These are phyloP conservation scores for Strix aluco DNA, from an alignment of 2,113 vertebrate species.

Conservation along the genomic window DNA sequence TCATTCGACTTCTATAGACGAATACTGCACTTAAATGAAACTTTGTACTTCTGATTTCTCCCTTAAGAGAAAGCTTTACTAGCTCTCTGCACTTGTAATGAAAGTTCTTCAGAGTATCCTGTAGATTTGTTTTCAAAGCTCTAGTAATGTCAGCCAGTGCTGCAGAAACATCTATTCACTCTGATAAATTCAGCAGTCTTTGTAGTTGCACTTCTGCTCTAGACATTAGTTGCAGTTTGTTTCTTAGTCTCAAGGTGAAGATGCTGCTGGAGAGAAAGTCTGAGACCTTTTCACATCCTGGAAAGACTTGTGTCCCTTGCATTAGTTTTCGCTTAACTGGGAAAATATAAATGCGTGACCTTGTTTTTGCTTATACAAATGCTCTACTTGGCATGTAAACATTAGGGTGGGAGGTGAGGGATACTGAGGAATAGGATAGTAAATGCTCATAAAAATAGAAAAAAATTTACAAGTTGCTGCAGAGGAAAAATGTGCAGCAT, in stretches of 20 bases:
- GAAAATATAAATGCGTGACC: constrained; percentile 9
- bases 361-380: constrained; percentile 36
- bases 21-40: background rate
- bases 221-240: background rate
- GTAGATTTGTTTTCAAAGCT: background rate
- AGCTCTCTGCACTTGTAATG: background rate
- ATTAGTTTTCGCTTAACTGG: background rate
- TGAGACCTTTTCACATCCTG: background rate
- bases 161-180: background rate
- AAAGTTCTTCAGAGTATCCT: background rate
- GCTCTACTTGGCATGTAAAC: constrained; percentile 26
- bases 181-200: background rate
- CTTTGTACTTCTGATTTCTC: background rate
- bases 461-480: background rate
- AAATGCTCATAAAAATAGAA: constrained; percentile 13
- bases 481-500: background rate
- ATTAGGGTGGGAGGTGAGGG: constrained; percentile 20
- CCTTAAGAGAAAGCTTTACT: background rate
- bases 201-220: background rate
- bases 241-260: background rate
- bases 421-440: background rate
- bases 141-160: background rate
- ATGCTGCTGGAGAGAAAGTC: background rate
- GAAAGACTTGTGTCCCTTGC: background rate
- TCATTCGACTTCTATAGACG: background rate